phyloP scores from a whole-genome alignment of 2,113 vertebrate genomes.

The Telmatochromis sp. region DNA sequence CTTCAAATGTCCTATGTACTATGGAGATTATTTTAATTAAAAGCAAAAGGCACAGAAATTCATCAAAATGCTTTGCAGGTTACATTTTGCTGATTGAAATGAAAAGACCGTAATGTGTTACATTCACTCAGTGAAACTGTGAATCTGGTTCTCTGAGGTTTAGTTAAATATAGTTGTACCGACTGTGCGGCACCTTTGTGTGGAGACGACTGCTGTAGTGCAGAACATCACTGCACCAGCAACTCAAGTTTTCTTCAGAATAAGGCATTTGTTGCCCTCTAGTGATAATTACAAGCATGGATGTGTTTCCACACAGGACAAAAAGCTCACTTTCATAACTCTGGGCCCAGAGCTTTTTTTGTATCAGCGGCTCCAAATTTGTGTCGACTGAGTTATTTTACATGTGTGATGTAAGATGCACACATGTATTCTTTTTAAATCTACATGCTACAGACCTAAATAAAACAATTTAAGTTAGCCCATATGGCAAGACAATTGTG shows the following conservation, averaged over 20 bases:
- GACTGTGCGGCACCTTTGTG: slow-evolving; percentile 11
- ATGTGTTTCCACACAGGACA: neutral
- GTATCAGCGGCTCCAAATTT: neutral
- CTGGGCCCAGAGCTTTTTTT: neutral
- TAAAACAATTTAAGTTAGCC: neutral
- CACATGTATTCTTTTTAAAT: neutral
- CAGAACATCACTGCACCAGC: slow-evolving; percentile 37
- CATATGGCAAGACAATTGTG: neutral
- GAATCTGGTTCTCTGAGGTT: neutral
- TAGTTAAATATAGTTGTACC: neutral
- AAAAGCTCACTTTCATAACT: neutral
- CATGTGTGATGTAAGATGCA: neutral
- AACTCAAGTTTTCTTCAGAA: neutral
- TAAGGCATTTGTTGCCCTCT: slow-evolving; percentile 38
- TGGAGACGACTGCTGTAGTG: slow-evolving; percentile 1
- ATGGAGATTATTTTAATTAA: neutral
- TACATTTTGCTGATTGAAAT: neutral
- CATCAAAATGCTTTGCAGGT: neutral
- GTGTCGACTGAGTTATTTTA: neutral
- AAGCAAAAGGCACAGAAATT: neutral
- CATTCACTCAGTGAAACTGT: neutral
- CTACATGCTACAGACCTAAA: neutral
- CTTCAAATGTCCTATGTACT: neutral
- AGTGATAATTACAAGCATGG: neutral
- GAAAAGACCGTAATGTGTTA: neutral